phyloP scores from a whole-genome alignment of 2,113 vertebrate species.

The pig (Sus scrofa) region DNA sequence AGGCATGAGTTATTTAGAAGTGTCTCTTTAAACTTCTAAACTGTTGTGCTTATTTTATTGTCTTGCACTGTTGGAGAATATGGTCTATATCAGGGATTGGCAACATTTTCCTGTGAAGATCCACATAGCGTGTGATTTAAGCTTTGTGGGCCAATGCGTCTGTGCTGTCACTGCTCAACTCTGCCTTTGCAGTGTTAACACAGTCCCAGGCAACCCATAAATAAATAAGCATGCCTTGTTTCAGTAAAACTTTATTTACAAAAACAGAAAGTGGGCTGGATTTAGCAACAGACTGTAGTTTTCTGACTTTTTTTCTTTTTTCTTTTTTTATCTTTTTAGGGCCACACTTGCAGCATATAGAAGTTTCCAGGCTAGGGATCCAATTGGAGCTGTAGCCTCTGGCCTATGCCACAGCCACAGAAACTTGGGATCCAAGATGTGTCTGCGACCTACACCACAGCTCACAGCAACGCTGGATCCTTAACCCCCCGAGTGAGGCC shows the following conservation, averaged over 20 bases:
- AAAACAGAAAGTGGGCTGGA: not conserved
- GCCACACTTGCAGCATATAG: no score
- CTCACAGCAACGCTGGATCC: no score
- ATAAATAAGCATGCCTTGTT: no score
- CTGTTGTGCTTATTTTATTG: not conserved
- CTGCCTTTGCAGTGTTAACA: no score
- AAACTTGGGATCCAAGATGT: no score
- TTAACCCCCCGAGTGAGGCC: no score
- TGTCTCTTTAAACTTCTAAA: not conserved
- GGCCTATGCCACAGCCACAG: no score
- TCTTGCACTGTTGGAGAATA: not conserved
- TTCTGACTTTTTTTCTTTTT: not conserved
- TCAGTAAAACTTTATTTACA: no score
- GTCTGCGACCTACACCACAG: no score
- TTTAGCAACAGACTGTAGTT: slow-evolving; percentile 32
- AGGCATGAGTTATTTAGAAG: not conserved
- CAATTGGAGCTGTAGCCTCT: no score
- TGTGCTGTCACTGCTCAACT: not conserved
- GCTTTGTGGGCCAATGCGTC: not conserved
- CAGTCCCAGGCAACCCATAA: no score
- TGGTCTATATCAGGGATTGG: not conserved
- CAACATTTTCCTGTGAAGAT: not conserved
- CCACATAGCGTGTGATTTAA: not conserved
- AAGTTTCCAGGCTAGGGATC: no score
- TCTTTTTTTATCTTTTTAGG: not conserved